These are phyloP conservation scores for Cetonia aurata DNA, from an alignment of 2,888 invertebrate species.

Conservation along the genomic window DNA sequence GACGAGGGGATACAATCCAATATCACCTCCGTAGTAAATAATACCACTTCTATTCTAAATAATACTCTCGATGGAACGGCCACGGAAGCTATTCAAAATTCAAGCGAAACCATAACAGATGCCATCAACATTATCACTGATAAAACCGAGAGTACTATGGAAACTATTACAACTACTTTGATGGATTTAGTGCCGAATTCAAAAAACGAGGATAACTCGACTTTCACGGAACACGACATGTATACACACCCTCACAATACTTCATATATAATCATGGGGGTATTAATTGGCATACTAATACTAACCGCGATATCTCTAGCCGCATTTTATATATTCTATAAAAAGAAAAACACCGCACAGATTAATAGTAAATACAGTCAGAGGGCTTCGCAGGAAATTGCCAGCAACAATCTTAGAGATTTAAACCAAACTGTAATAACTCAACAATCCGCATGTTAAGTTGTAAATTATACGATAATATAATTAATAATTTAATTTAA, in stretches of 20 bases:
- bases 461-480: neutral
- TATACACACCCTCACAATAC: slow-evolving; percentile 39
- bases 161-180: neutral
- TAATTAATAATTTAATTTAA: slow-evolving; percentile 10
- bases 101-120: neutral
- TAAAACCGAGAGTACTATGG: too few relatives aligned
- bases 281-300: slow-evolving; percentile 53
- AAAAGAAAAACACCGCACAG: slow-evolving; percentile 44
- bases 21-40: neutral
- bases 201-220: too few relatives aligned
- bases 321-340: slow-evolving; percentile 52
- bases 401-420: slow-evolving; percentile 6
- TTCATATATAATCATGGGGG: slow-evolving; percentile 53
- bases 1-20: neutral
- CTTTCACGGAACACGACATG: slow-evolving; percentile 22
- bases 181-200: too few relatives aligned
- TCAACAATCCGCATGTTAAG: slow-evolving; percentile 11
- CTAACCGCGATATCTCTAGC: slow-evolving; percentile 49
- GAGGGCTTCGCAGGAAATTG: slow-evolving; percentile 8
- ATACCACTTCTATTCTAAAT: neutral
- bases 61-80: neutral
- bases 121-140: too few relatives aligned
- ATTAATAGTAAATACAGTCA: slow-evolving; percentile 10
- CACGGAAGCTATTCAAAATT: neutral
- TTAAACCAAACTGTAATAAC: neutral